These are phyloP conservation scores for Ctenopoma kingsleyae DNA, from an alignment of 2,797 vertebrate species.

Conservation along the genomic window DNA sequence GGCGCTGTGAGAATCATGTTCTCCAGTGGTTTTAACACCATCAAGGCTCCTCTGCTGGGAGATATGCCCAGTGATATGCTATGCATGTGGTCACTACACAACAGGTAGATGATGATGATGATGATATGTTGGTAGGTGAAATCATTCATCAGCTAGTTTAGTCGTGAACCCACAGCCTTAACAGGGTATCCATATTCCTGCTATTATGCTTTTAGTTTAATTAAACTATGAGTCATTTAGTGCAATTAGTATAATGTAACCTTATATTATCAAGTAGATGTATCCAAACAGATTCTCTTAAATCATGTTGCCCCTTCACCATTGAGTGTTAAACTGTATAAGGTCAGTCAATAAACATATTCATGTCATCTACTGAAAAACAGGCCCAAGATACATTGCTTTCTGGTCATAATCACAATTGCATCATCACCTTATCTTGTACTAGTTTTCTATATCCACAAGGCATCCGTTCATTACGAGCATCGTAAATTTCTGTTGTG, in stretches of 20 bases:
- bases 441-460: constrained; percentile 25
- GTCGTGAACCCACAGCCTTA: not conserved
- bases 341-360: constrained; percentile 26
- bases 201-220: constrained; percentile 32
- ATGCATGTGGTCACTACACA: constrained; percentile 5
- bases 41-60: constrained; percentile 17
- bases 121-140: not conserved
- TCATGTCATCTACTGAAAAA: constrained; percentile 46
- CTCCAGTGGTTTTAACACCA: constrained; percentile 28
- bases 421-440: constrained; percentile 40
- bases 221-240: constrained; percentile 46
- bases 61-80: not conserved
- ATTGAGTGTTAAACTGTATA: not conserved
- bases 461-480: constrained; percentile 43
- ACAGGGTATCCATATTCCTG: constrained; percentile 3
- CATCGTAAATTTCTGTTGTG: constrained; percentile 44
- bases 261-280: constrained; percentile 9
- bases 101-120: too few relatives aligned
- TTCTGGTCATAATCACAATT: constrained; percentile 45
- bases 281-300: constrained; percentile 28
- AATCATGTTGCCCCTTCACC: not conserved
- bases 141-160: constrained; percentile 8
- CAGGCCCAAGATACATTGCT: constrained; percentile 31
- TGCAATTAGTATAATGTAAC: constrained; percentile 29
- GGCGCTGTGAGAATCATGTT: constrained; percentile 31